Evolutionary conservation across 2,888 invertebrate genomes (phyloP).

Genomic region (Folsomia candida): DNA sequence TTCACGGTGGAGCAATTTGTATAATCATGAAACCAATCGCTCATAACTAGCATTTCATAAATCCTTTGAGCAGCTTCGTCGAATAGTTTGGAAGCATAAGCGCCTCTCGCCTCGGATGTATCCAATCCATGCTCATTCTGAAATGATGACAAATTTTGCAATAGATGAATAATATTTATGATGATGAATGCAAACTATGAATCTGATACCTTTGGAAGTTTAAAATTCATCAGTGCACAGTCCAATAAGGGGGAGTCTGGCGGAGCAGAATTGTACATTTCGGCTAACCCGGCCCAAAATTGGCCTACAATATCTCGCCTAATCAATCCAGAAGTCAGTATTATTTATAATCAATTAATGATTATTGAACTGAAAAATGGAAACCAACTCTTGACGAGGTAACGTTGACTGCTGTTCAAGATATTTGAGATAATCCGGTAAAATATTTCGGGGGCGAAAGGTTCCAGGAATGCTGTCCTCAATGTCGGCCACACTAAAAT

Average conservation of each 20-base stretch:
- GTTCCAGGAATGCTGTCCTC: slow-evolving; percentile 43
- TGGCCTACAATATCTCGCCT: slow-evolving; percentile 19
- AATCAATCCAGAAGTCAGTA: neutral
- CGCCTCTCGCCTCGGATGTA: slow-evolving; percentile 26
- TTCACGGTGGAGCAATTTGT: slow-evolving; percentile 15
- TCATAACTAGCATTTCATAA: slow-evolving; percentile 41
- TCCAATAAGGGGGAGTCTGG: slow-evolving; percentile 40
- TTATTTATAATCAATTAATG: neutral
- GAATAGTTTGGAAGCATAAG: slow-evolving; percentile 34
- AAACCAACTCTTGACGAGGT: neutral
- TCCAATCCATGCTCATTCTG: slow-evolving; percentile 15
- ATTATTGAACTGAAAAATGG: no score
- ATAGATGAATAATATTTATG: neutral
- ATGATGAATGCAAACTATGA: neutral
- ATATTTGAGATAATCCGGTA: slow-evolving; percentile 32
- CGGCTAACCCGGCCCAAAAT: slow-evolving; percentile 41
- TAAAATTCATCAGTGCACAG: slow-evolving; percentile 42
- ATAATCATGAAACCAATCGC: slow-evolving; percentile 40
- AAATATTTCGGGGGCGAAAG: slow-evolving; percentile 33
- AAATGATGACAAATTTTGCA: neutral
- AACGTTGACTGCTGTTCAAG: slow-evolving; percentile 12
- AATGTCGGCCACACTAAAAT: slow-evolving; percentile 43
- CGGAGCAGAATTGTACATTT: slow-evolving; percentile 34
- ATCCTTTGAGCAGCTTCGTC: slow-evolving; percentile 39
- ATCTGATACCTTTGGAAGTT: slow-evolving; percentile 25